A percentile compares a stretch with the other conserved stretches of the same genome.
Conservation (phyloP, 1,140 invertebrate species). For the Euwallacea similis region DNA sequence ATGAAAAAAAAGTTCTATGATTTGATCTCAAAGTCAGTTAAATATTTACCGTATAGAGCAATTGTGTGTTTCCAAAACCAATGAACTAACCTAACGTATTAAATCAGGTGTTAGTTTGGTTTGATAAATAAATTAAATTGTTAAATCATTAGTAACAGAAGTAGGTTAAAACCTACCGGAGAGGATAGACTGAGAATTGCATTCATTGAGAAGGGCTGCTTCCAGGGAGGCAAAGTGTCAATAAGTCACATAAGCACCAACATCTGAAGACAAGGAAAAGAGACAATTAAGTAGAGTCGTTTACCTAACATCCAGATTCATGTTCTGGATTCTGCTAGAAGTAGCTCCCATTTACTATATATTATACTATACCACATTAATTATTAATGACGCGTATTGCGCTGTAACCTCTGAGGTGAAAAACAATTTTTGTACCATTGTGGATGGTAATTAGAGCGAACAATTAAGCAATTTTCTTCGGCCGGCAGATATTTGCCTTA, state of each 20-base stretch:
- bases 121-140: too few relatives aligned
- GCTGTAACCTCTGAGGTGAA: background rate
- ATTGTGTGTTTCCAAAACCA: too few relatives aligned
- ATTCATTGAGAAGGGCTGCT: background rate
- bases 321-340: too few relatives aligned
- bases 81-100: too few relatives aligned
- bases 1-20: too few relatives aligned
- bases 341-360: too few relatives aligned
- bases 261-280: slow-evolving; percentile 12
- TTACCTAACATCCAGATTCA: too few relatives aligned
- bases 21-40: too few relatives aligned
- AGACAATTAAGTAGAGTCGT: background rate
- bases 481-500: slow-evolving; percentile 2
- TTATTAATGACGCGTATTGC: background rate
- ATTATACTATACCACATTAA: background rate
- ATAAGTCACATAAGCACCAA: slow-evolving; percentile 5
- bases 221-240: background rate
- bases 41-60: too few relatives aligned
- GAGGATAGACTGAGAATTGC: background rate
- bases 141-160: background rate
- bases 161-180: slow-evolving; percentile 5
- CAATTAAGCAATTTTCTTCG: slow-evolving; percentile 19
- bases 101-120: too few relatives aligned
- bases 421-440: background rate
- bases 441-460: slow-evolving; percentile 22